Evolutionary conservation across 2,113 vertebrate species (phyloP).

Genomic region (Ciconia maguari): DNA sequence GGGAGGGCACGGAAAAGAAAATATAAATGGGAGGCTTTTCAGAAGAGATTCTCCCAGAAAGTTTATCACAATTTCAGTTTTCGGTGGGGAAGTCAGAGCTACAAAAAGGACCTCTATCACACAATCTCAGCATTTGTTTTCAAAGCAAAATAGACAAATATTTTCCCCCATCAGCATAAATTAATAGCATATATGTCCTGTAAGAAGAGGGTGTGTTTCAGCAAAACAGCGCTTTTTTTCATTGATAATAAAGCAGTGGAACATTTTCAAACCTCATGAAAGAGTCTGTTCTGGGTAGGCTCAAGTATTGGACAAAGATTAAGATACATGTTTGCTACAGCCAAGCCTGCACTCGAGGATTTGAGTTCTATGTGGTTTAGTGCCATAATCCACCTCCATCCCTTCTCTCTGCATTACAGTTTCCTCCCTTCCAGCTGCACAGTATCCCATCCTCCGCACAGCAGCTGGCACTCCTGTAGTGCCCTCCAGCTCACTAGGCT

Average conservation of each 20-base stretch:
- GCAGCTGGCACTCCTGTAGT: neutral
- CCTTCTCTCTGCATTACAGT: rapidly evolving
- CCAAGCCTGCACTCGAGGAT: neutral
- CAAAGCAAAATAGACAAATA: neutral
- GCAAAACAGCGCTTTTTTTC: neutral
- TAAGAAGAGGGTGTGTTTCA: neutral
- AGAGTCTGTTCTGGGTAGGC: neutral
- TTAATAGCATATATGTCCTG: neutral
- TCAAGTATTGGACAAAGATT: neutral
- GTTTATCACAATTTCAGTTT: neutral
- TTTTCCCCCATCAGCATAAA: neutral
- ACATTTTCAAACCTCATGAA: neutral
- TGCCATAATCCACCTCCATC: neutral
- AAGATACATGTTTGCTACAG: neutral
- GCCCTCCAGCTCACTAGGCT: neutral
- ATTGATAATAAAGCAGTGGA: neutral
- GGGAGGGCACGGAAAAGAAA: neutral
- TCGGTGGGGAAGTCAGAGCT: neutral
- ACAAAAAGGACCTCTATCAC: neutral
- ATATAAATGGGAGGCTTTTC: neutral
- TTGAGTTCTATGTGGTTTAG: neutral
- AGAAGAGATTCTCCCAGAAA: neutral
- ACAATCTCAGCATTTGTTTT: neutral
- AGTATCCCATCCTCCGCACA: neutral
- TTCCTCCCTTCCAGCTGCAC: neutral